Evolutionary conservation across 2,113 vertebrate species (phyloP).

Genomic region (Polypterus senegalus): DNA sequence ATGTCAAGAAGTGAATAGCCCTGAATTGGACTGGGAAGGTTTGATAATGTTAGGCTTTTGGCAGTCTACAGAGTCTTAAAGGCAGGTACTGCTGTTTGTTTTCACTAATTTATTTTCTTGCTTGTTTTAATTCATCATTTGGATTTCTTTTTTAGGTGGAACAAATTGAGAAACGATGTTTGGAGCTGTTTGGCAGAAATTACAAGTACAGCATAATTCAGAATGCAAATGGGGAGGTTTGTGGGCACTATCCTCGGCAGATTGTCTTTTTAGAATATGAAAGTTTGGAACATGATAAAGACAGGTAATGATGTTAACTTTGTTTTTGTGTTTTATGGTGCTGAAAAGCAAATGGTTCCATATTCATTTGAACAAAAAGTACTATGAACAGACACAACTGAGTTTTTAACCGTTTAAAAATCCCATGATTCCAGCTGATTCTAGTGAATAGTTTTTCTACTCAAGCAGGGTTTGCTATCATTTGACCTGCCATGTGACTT

Average conservation of each 20-base stretch:
- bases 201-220: conserved; percentile 87
- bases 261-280: conserved; percentile 88
- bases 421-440: no score
- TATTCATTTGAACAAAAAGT: not conserved
- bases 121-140: conserved; percentile 3
- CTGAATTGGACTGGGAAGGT: no score
- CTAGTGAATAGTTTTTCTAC: no score
- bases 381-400: no score
- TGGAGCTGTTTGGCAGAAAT: conserved; percentile 83
- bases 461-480: no score
- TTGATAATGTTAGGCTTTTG: no score
- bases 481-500: no score
- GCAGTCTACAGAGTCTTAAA: no score
- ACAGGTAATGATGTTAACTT: conserved; percentile 52
- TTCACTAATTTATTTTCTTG: not conserved
- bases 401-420: no score
- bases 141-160: conserved; percentile 55
- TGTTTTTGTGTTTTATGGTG: no score
- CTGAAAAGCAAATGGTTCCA: not conserved
- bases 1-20: no score
- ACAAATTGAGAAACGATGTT: conserved; percentile 71
- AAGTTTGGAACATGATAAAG: conserved; percentile 58
- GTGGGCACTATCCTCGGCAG: conserved; percentile 87
- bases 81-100: no score
- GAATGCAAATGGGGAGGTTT: conserved; percentile 80